Base-by-base conservation (phyloP, 2,888 invertebrate genomes). In the Charanyca ferruginea region DNA sequence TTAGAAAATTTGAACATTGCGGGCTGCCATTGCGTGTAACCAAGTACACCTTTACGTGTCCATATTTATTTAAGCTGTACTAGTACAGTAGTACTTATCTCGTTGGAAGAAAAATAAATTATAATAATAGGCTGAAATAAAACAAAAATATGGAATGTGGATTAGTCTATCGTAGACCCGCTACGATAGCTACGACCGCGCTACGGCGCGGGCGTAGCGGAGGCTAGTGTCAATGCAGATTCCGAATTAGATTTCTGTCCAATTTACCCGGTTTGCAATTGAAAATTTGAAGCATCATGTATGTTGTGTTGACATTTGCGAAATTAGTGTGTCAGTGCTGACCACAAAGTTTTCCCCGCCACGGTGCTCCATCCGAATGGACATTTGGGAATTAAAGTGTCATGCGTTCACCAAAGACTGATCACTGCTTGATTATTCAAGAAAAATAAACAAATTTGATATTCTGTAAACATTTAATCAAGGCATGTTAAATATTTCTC, bases 131-230 rank as follows among this genome's bases (percentile, higher is more conserved):
- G 0, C 9, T 32, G 32, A 3, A 16, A 16, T 38, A 38, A 38
- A 28, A 28, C 7, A 28, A 38, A 35, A 35, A 38, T 4, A 16
- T 16, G 18, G 0, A 23, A 45, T 23, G 8, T 32, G 35, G 2
- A 20, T 25, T 57, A 11, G 8, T 49, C n/a, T 42, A 18, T 42
- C 38, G 35, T 51, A 67, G 49, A 9, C 11, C 9, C 32, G 49
- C 67, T 60, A 67, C 66, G 59, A 9, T 2, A 38, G 38, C 38
- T 38, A 38, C 22, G 22, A n/a, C 18, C 41, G 48, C 9, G 60
- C 70, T 67, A 70, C 67, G 70, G 38, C 67, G 70, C 61, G 70
- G 70, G 38, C 67, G 70, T 70, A 67, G 67, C 70, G 35, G 32
- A 7, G 0, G 6, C 13, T 18, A 63, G 16, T 13, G 23, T 13